Evolutionary conservation across 1,140 invertebrate genomes (phyloP), one percentile per base, ranked within the genome.

Genomic region (Hycleus cichorii): DNA sequence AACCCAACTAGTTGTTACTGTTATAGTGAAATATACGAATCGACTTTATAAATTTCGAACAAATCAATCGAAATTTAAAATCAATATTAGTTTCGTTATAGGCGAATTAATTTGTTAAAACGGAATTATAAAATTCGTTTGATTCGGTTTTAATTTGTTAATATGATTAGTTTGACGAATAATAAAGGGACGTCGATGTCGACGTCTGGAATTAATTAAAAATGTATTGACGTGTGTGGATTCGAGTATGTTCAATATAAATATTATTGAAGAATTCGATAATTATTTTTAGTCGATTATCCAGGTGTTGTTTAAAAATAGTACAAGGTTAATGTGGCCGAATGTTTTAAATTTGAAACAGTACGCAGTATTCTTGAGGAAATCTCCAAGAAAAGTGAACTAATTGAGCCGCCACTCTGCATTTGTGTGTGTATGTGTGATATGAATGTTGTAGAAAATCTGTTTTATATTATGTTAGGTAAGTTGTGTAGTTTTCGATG

Each of bases 401-500:
- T 18, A 18, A 18, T 32, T 32, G 32, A 32, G 4, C 1, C 4
- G 2, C 7, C 7, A 32, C 32, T 32, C 32, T 32, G 4, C 4
- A 32, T 5, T 32, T 7, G 32, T 18, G 18, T 18, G 32, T 32
- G 32, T 32, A 32, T 7, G 44, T 38, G 26, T 50, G 48, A 27
- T 57, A 45, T 43, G 43, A 39, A 49, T 49, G 10, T 44, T 49
- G 7, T 24, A 11, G 4, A 47, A 57, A 42, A n/a, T 45, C 45
- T 49, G 10, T 26, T 45, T 57, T 49, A 11, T 44, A 57, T 26
- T 57, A 57, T 57, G 56, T 49, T 45, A 57, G 48, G 56, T 57
- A 47, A 57, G 56, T 50, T 10, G 32, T 32, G 7, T 1, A 32
- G 32, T 5, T 32, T 3, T 32, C 7, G 32, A 7, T 4, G 7